Evolutionary conservation across 2,113 vertebrate species (phyloP).

Genomic region (Petromus typicus): DNA sequence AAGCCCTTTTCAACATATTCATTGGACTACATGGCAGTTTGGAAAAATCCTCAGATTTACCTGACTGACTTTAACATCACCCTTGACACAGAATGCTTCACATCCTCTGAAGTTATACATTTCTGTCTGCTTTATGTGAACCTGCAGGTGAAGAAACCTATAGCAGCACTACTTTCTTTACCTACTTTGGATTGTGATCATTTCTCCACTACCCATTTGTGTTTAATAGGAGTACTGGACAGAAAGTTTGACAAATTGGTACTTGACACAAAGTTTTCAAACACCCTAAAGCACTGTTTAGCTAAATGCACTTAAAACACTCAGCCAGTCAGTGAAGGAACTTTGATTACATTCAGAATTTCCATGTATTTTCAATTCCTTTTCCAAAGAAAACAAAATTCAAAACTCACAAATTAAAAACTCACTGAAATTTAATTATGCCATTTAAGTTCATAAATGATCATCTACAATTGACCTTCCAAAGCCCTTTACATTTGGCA

Average conservation of each 20-base stretch:
- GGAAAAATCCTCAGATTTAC: not conserved
- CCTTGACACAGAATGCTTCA: accelerated
- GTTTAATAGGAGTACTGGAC: not conserved
- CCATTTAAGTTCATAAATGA: not conserved
- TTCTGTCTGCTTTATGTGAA: not conserved
- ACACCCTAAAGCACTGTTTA: not conserved
- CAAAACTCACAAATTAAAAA: not conserved
- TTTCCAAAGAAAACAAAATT: not conserved
- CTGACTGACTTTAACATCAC: not conserved
- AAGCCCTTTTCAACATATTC: not conserved
- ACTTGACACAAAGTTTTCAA: not conserved
- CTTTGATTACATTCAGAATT: too few relatives aligned
- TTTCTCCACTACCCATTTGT: too few relatives aligned
- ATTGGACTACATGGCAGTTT: not conserved
- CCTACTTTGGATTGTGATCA: not conserved
- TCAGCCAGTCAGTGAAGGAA: not conserved
- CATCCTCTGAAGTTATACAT: not conserved
- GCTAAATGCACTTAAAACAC: not conserved
- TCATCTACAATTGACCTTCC: not conserved
- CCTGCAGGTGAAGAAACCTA: not conserved
- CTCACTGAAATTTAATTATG: not conserved
- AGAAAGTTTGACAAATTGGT: not conserved
- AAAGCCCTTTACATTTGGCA: not conserved
- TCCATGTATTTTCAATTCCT: not conserved
- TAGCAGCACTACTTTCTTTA: not conserved